Evolutionary conservation across 1,140 invertebrate genomes (phyloP), one percentile per base, ranked within the genome.

Genomic region (Anadara kagoshimensis): DNA sequence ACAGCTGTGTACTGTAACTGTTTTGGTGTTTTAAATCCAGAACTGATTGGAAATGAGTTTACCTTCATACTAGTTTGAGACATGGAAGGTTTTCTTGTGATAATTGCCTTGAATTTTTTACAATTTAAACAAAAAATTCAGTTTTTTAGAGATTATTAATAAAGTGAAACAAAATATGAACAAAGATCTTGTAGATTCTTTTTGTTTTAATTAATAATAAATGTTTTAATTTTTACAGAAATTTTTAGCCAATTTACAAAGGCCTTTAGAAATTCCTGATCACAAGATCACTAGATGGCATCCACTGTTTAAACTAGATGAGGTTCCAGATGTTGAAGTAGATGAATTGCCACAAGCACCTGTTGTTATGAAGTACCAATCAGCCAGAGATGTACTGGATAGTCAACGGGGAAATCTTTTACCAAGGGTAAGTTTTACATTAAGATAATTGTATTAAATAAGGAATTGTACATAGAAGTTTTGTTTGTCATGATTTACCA

Each of bases 241-340:
- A 80, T 98, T 95, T 83, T 88, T 97, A 5, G 83, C 89, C 11
- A 91, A 90, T 44, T 86, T 97, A 49, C 92, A 93, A 62, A 93
- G 93, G 45, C 94, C 95, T 5, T 91, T 97, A 16, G 47, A 74
- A 83, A 92, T 96, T 43, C 90, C 93, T 5, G 92, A 93, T 81
- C 91, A 93, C 14, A 93, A 94, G 81, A 89, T 98, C 22, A 94
- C 93, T 1, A 91, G 95, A 53, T 98, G 96, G 96, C 96, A 98
- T 92, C 95, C 96, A 1, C 93, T 94, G 73, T 98, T 98, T 88
- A 92, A 94, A 81, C 85, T 98, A 8, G 96, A 98, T 83, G 92
- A 91, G 78, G 93, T 97, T 56, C 93, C 93, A 29, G 93, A 95
- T 69, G 92, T 98, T 75, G 92, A 93, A 79, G 84, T 90, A 65